A percentile compares a stretch with the other conserved stretches of the same genome.
These are phyloP conservation scores for Periparus ater DNA, from an alignment of 2,797 vertebrate species.

Conservation along the genomic window DNA sequence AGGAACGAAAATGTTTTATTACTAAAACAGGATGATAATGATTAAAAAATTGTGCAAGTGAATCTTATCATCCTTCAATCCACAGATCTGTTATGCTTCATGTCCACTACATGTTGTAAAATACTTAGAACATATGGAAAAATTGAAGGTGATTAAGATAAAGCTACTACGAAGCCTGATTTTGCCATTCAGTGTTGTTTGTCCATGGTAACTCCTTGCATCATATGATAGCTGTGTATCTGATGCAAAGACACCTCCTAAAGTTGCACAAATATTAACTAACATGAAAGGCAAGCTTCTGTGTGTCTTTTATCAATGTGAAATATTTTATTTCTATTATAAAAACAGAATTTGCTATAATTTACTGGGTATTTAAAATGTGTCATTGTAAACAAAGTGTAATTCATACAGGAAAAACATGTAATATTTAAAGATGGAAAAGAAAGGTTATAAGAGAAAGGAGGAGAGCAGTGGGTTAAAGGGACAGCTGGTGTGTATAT, in stretches of 20 bases:
- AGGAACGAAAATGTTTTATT: neutral
- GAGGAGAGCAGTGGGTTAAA: conserved; percentile 39
- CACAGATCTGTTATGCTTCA: neutral
- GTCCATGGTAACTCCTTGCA: conserved; percentile 14
- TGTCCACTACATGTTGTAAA: neutral
- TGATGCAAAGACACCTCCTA: conserved; percentile 9
- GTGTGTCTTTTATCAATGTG: neutral
- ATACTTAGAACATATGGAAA: neutral
- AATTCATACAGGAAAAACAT: neutral
- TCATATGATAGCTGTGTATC: neutral
- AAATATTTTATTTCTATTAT: neutral
- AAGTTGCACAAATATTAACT: neutral
- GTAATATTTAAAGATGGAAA: neutral
- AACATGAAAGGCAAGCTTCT: conserved; percentile 14
- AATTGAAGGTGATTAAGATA: conserved; percentile 30
- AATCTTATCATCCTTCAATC: neutral
- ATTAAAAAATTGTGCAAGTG: neutral
- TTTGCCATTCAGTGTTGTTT: conserved; percentile 7
- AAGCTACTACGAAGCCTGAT: neutral
- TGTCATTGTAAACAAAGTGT: neutral
- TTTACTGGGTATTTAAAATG: neutral
- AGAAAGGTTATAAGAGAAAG: neutral
- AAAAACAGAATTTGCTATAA: neutral
- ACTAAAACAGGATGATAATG: neutral
- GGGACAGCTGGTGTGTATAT: neutral